Conservation (phyloP, 2,888 invertebrate genomes). For the Meiosimyza decipiens region DNA sequence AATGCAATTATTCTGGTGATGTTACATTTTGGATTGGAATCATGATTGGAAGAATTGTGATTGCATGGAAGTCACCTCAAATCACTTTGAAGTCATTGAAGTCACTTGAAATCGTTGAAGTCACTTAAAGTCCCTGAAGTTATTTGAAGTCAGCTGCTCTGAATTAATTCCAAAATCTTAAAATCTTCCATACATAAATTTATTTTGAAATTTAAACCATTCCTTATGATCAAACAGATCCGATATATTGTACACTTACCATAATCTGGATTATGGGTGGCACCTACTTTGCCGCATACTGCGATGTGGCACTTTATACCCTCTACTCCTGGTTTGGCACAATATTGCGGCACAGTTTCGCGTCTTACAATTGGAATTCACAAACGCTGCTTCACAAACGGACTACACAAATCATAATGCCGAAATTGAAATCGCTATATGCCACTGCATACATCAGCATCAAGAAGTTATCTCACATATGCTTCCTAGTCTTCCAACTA, state of each 20-base stretch:
- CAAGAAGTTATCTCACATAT: constrained; percentile 38
- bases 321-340: constrained; percentile 40
- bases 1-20: too few relatives aligned
- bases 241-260: constrained; percentile 20
- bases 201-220: constrained; percentile 15
- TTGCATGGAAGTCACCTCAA: too few relatives aligned
- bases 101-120: too few relatives aligned
- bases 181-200: too few relatives aligned
- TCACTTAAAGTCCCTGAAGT: too few relatives aligned
- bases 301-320: constrained; percentile 32
- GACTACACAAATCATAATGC: background rate
- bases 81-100: too few relatives aligned
- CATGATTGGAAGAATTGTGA: too few relatives aligned
- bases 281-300: constrained; percentile 18
- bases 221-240: background rate
- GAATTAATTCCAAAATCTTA: too few relatives aligned
- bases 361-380: constrained; percentile 39
- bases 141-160: too few relatives aligned
- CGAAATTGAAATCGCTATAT: constrained; percentile 9
- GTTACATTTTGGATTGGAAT: too few relatives aligned
- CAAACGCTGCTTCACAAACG: constrained; percentile 1
- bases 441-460: constrained; percentile 36
- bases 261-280: constrained; percentile 32
- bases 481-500: constrained; percentile 39
- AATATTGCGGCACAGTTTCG: constrained; percentile 42